A percentile compares a stretch with the other conserved stretches of the same genome.
Conservation (phyloP, 2,113 vertebrate species). For the Neomonachus schauinslandi region DNA sequence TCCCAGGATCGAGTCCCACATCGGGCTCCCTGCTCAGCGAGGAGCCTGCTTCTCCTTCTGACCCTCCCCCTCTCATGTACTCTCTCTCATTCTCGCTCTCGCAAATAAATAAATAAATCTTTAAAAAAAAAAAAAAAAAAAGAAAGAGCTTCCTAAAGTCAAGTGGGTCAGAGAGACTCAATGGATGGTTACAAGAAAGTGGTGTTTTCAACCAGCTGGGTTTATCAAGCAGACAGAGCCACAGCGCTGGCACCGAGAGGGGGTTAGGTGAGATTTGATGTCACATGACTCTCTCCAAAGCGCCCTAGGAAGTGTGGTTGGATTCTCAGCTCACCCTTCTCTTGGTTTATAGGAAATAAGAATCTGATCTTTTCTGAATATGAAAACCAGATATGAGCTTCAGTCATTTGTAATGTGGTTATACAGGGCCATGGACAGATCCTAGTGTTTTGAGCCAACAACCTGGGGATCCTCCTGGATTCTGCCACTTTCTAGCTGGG, state of each 20-base stretch:
- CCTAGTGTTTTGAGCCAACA: neutral
- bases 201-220: neutral
- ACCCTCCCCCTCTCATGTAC: too few relatives aligned
- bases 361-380: neutral
- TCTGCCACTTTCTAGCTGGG: accelerated
- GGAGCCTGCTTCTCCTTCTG: too few relatives aligned
- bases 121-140: too few relatives aligned
- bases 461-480: accelerated
- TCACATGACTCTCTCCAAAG: neutral
- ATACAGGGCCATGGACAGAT: accelerated
- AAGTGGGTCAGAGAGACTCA: too few relatives aligned
- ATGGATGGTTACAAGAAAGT: neutral
- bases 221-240: neutral
- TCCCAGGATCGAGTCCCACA: too few relatives aligned
- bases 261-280: neutral
- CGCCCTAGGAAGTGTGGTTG: too few relatives aligned
- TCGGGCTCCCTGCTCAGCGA: too few relatives aligned
- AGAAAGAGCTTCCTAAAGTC: neutral
- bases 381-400: neutral
- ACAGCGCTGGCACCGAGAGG: neutral
- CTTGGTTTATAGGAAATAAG: neutral
- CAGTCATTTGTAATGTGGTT: neutral
- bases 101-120: too few relatives aligned
- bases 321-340: neutral
- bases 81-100: too few relatives aligned